A percentile compares a stretch with the other conserved stretches of the same genome.
These are phyloP conservation scores for Aplocera efformata DNA, from an alignment of 2,888 invertebrate species.

Conservation along the genomic window DNA sequence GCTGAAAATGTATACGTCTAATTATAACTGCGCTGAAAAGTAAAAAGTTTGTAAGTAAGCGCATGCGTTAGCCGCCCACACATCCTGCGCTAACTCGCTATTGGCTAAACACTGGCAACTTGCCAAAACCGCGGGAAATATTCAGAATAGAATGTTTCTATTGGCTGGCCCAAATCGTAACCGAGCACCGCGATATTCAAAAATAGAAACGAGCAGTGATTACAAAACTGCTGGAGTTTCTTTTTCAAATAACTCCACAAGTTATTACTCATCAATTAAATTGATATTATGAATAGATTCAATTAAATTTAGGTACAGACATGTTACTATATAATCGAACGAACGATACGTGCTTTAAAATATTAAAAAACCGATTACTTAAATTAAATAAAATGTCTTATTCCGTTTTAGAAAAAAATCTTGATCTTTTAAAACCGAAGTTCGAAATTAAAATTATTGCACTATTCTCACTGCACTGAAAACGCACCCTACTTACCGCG, in stretches of 20 bases:
- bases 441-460: conserved; percentile 17
- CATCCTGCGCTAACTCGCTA: conserved; percentile 55
- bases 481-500: conserved; percentile 57
- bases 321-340: too few species aligned
- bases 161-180: conserved; percentile 65
- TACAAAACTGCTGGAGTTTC: conserved; percentile 38
- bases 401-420: conserved; percentile 1
- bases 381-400: too few species aligned
- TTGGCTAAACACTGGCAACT: conserved; percentile 64
- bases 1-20: conserved; percentile 37
- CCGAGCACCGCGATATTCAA: conserved; percentile 79
- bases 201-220: conserved; percentile 65
- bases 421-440: conserved; percentile 6
- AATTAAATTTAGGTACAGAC: too few species aligned
- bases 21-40: conserved; percentile 45
- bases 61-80: conserved; percentile 49
- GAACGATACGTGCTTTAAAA: too few species aligned
- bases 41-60: conserved; percentile 50
- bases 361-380: too few species aligned
- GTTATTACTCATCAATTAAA: background rate
- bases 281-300: background rate
- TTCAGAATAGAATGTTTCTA: conserved; percentile 51
- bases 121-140: conserved; percentile 74
- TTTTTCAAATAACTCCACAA: background rate
- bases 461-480: conserved; percentile 47